Evolutionary conservation across 2,113 vertebrate genomes (phyloP), one percentile per base, ranked within the genome.

Genomic region (Vimba vimba): DNA sequence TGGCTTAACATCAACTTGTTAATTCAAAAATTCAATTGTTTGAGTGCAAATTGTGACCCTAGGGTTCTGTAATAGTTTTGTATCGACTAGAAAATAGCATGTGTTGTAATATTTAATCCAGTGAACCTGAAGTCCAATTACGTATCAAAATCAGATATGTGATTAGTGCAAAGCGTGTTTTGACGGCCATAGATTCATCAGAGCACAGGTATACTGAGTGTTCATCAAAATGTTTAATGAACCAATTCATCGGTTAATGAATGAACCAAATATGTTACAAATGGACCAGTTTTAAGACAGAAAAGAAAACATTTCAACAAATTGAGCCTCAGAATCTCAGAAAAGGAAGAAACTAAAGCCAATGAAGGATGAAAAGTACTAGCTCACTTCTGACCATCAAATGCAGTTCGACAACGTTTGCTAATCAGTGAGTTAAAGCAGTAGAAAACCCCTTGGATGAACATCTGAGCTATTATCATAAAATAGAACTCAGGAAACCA

Each of bases 181-280:
- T 81, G 39, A 30, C 36, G 47, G 59, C 15, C 79, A 45, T 27
- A 36, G 64, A 68, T 52, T 69, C 45, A 68, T 82, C 64, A 73
- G 82, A 69, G 74, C 81, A 39, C 82, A 19, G 68, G 82, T 57
- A 59, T 76, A 59, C 36, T 55, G 60, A 52, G 83, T 78, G 71
- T 83, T 87, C 83, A 85, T 85, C 74, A 47, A 89, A 89, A 85
- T 71, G 86, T 89, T 89, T 89, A 87, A 87, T 88, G 76, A 83
- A 83, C 68, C 82, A 83, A 59, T 89, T 89, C 86, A 73, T 78
- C 43, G 57, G 66, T 89, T 79, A 86, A 87, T 85, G 88, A 87
- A 52, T 79, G 66, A 84, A 79, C 82, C 75, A 84, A 87, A 87
- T 74, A 86, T 86, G 79, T 73, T 87, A 87, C 86, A 89, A 85